Percentiles rank a stretch among this genome's conserved stretches.
phyloP scores from a whole-genome alignment of 2,113 vertebrate species.

The Austrofundulus limnaeus region DNA sequence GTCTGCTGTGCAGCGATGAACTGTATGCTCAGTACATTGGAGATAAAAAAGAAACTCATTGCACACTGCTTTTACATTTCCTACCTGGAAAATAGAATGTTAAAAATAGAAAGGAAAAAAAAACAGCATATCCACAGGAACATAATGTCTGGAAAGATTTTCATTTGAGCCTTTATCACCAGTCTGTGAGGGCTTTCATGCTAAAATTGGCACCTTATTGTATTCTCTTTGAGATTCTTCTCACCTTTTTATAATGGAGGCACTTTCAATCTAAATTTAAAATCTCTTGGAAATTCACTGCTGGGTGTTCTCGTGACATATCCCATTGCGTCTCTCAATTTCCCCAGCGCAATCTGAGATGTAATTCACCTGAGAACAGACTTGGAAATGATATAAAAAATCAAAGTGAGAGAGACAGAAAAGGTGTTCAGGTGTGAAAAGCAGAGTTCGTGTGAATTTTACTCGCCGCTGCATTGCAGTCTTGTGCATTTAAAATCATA shows the following conservation, averaged over 20 bases:
- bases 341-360: too few relatives aligned
- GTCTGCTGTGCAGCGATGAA: slow-evolving; percentile 4
- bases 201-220: slow-evolving; percentile 3
- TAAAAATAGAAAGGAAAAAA: background rate
- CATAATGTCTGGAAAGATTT: slow-evolving; percentile 15
- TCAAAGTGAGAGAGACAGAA: background rate
- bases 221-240: slow-evolving; percentile 3
- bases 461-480: too few relatives aligned
- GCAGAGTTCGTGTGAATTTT: background rate
- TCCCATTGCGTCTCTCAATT: background rate
- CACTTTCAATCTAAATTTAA: slow-evolving; percentile 21
- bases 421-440: background rate
- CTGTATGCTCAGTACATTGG: slow-evolving; percentile 23
- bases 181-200: slow-evolving; percentile 21
- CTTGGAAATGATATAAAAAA: background rate
- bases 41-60: slow-evolving; percentile 39
- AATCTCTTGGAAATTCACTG: slow-evolving; percentile 18
- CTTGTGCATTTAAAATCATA: background rate
- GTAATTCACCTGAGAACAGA: background rate
- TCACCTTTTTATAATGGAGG: slow-evolving; percentile 11
- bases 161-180: slow-evolving; percentile 27
- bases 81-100: slow-evolving; percentile 13
- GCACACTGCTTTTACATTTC: slow-evolving; percentile 10
- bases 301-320: background rate
- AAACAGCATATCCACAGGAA: background rate